A percentile compares a stretch with the other conserved stretches of the same genome.
These are phyloP conservation scores for Carettochelys insculpta DNA, from an alignment of 2,113 vertebrate genomes.

Conservation along the genomic window DNA sequence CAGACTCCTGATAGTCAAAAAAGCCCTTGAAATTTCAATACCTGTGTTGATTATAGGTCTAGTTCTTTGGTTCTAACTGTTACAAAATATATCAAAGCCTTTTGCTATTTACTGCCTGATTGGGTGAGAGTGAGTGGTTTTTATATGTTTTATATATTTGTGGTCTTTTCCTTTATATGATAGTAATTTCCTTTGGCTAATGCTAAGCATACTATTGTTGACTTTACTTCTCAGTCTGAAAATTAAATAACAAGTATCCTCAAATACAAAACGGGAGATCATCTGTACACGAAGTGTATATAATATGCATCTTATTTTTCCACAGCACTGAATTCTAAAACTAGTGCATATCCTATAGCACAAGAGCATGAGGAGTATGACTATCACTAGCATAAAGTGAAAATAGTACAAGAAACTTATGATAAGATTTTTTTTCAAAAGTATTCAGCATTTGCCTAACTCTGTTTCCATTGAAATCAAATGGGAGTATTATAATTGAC, in stretches of 20 bases:
- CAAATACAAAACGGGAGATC: not conserved
- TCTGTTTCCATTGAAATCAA: not conserved
- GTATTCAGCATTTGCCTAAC: not conserved
- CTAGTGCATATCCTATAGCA: not conserved
- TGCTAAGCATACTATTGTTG: not conserved
- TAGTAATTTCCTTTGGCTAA: not conserved
- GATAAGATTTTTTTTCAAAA: not conserved
- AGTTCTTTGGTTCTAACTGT: not conserved
- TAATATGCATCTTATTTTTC: not conserved
- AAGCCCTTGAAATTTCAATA: not conserved
- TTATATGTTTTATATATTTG: not conserved
- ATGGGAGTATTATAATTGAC: not conserved
- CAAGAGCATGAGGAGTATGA: not conserved
- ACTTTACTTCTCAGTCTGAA: not conserved
- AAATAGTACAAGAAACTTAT: not conserved
- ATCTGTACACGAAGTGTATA: not conserved
- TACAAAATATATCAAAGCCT: not conserved
- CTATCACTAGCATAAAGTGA: rapidly evolving
- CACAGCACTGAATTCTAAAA: not conserved
- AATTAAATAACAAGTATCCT: not conserved
- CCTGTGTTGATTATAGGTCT: not conserved
- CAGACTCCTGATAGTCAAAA: not conserved
- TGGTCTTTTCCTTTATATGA: conserved; percentile 7
- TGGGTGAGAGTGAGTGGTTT: not conserved
- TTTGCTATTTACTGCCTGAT: not conserved